Conservation (phyloP, 1,140 invertebrate species). For the Spodoptera frugiperda region DNA sequence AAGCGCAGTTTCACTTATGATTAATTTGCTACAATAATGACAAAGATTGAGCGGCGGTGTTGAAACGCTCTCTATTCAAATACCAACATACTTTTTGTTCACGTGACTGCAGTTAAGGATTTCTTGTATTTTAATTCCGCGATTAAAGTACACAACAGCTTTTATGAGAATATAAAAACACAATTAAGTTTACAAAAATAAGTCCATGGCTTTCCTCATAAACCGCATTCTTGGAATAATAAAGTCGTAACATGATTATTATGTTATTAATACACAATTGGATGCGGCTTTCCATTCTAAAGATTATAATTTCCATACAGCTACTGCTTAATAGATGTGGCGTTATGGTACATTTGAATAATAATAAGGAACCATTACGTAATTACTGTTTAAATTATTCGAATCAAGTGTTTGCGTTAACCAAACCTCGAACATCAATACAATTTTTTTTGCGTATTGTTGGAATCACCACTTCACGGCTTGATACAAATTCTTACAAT, state of each 20-base stretch:
- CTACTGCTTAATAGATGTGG: neutral
- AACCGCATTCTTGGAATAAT: slow-evolving; percentile 19
- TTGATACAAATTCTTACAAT: no score
- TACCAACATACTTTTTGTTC: slow-evolving; percentile 32
- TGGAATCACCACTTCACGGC: no score
- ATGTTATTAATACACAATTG: slow-evolving; percentile 11
- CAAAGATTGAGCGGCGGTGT: slow-evolving; percentile 63
- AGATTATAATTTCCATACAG: neutral
- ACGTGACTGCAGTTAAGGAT: slow-evolving; percentile 17
- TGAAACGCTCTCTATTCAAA: slow-evolving; percentile 42
- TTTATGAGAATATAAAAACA: neutral
- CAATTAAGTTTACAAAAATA: neutral
- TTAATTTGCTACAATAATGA: slow-evolving; percentile 66
- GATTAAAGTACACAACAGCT: neutral
- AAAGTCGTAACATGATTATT: slow-evolving; percentile 11
- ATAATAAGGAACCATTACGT: neutral
- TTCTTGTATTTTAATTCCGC: slow-evolving; percentile 4
- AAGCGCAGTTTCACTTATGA: slow-evolving; percentile 68
- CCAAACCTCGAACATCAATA: neutral
- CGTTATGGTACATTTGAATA: neutral
- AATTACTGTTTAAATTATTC: neutral
- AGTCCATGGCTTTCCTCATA: neutral
- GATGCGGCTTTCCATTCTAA: neutral
- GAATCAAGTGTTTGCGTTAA: neutral
- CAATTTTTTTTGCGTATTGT: neutral